Evolutionary conservation across 2,888 invertebrate genomes (phyloP).

Genomic region (Oxyteleia sp.): DNA sequence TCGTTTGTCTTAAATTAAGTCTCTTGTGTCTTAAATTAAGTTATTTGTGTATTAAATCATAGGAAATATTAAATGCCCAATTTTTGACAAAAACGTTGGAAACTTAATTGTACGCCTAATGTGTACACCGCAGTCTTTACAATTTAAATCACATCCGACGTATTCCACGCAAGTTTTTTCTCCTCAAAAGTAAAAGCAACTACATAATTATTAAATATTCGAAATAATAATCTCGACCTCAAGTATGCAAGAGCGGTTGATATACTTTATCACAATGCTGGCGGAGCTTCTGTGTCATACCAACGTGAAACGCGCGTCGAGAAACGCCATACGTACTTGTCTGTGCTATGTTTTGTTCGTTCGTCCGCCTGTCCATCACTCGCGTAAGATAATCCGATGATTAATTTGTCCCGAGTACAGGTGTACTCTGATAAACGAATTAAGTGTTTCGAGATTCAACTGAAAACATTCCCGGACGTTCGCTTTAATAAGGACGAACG

Average conservation of each 20-base stretch:
- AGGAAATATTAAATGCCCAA: too few species aligned
- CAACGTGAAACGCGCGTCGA: constrained; percentile 41
- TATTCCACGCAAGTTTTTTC: too few species aligned
- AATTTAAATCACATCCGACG: too few species aligned
- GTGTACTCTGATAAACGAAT: constrained; percentile 70
- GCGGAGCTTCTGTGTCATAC: constrained; percentile 14
- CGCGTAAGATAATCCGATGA: constrained; percentile 69
- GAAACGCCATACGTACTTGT: constrained; percentile 37
- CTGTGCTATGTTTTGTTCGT: constrained; percentile 49
- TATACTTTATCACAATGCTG: constrained; percentile 2
- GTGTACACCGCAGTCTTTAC: too few species aligned
- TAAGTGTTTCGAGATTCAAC: constrained; percentile 54
- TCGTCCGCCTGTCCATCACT: constrained; percentile 57
- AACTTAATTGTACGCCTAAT: too few species aligned
- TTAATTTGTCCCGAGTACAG: constrained; percentile 74
- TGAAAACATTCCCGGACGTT: constrained; percentile 51
- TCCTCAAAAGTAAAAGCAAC: too few species aligned
- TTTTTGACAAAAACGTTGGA: too few species aligned
- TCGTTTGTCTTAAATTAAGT: too few species aligned
- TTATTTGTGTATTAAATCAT: too few species aligned
- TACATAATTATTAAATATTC: neutral
- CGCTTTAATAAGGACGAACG: constrained; percentile 18
- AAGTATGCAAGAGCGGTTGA: constrained; percentile 2
- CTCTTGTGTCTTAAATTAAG: too few species aligned
- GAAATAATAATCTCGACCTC: neutral